Percentiles rank a stretch among this genome's conserved stretches.
These are phyloP conservation scores for Dicycla oo DNA, from an alignment of 2,888 invertebrate species.

Conservation along the genomic window DNA sequence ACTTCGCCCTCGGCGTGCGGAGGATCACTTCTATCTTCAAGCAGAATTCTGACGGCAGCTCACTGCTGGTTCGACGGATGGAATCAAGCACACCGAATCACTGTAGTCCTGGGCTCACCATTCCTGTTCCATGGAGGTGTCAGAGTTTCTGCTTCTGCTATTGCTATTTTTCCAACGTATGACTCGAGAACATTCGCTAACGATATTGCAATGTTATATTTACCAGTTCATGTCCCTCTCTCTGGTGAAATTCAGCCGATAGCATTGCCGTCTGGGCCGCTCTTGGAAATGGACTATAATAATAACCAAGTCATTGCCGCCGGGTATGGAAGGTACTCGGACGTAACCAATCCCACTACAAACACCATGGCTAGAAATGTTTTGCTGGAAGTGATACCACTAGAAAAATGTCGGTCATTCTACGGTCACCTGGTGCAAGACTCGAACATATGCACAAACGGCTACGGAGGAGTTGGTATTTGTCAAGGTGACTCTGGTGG, in stretches of 20 bases:
- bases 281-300: slow-evolving; percentile 70
- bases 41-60: slow-evolving; percentile 81
- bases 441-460: slow-evolving; percentile 82
- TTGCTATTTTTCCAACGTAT: slow-evolving; percentile 77
- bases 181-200: slow-evolving; percentile 77
- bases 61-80: slow-evolving; percentile 83
- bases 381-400: slow-evolving; percentile 74
- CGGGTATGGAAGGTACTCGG: slow-evolving; percentile 82
- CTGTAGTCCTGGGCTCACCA: slow-evolving; percentile 79
- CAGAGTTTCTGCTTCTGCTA: slow-evolving; percentile 69
- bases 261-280: slow-evolving; percentile 70
- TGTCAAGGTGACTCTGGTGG: slow-evolving; percentile 85
- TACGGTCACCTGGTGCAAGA: slow-evolving; percentile 75
- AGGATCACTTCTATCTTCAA: slow-evolving; percentile 76
- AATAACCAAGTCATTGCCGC: slow-evolving; percentile 75
- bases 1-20: slow-evolving; percentile 78
- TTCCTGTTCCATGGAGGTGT: slow-evolving; percentile 80
- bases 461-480: slow-evolving; percentile 80
- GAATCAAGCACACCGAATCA: slow-evolving; percentile 77
- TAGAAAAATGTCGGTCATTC: slow-evolving; percentile 70
- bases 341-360: slow-evolving; percentile 72
- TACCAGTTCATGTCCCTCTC: slow-evolving; percentile 72
- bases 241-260: slow-evolving; percentile 74
- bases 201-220: slow-evolving; percentile 79
- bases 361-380: slow-evolving; percentile 79